Evolutionary conservation across 1,140 invertebrate species (phyloP).

Genomic region (Anastatus disparis): DNA sequence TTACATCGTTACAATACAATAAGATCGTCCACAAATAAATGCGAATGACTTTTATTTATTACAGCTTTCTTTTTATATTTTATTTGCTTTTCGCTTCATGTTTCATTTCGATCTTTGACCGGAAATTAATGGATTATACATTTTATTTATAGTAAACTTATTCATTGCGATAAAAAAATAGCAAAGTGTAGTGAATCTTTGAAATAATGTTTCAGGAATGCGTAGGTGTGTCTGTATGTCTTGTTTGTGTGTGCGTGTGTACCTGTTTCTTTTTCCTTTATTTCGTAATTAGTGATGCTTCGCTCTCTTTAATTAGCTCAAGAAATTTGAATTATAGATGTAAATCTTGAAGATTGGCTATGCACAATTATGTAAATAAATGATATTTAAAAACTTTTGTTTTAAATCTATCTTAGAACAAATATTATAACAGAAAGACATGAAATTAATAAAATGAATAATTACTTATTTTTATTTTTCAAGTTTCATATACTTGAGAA

Average conservation of each 20-base stretch:
- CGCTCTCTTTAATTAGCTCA: not conserved
- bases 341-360: too few species aligned
- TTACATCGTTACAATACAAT: slow-evolving; percentile 17
- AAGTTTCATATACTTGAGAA: not conserved
- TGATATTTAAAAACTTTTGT: too few species aligned
- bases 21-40: slow-evolving; percentile 21
- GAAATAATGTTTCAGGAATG: slow-evolving; percentile 10
- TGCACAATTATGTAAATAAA: too few species aligned
- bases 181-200: slow-evolving; percentile 28
- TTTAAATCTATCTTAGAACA: not conserved
- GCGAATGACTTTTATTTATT: not conserved
- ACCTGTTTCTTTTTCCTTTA: not conserved
- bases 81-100: not conserved
- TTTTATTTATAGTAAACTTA: slow-evolving; percentile 19
- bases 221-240: not conserved
- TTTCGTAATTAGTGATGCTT: not conserved
- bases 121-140: slow-evolving; percentile 21
- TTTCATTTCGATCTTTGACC: not conserved
- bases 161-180: slow-evolving; percentile 33
- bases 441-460: not conserved
- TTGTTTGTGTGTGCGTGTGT: not conserved
- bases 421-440: not conserved
- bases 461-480: not conserved
- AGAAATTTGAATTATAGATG: too few species aligned
- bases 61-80: not conserved